Percentiles rank a stretch among this genome's conserved stretches.
These are phyloP conservation scores for Enteromius argenteus DNA, from an alignment of 2,797 vertebrate species.

Conservation along the genomic window DNA sequence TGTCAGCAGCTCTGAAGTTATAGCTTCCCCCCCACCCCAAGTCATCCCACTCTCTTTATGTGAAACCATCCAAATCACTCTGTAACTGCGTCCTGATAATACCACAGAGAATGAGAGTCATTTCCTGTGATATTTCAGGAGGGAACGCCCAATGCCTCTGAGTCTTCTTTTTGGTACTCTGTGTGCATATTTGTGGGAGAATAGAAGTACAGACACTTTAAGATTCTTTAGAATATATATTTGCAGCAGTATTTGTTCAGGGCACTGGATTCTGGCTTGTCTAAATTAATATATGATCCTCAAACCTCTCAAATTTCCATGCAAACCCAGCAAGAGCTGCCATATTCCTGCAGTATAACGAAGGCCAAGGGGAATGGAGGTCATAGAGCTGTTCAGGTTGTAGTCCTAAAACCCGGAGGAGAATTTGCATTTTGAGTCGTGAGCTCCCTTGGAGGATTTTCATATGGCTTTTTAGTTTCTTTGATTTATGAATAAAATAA, in stretches of 20 bases:
- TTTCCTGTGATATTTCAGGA: conserved; percentile 37
- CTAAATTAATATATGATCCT: conserved; percentile 45
- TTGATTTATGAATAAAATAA: neutral
- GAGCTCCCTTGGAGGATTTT: neutral
- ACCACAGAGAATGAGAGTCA: conserved; percentile 21
- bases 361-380: conserved; percentile 41
- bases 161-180: neutral
- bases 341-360: conserved; percentile 45
- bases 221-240: neutral
- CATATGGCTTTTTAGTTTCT: neutral
- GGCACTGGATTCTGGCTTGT: conserved; percentile 22
- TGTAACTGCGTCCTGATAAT: conserved; percentile 23
- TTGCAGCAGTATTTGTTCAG: neutral
- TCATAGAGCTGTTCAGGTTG: conserved; percentile 20
- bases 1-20: conserved; percentile 60
- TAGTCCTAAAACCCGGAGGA: conserved; percentile 22
- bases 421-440: conserved; percentile 1
- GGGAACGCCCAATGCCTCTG: neutral
- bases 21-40: conserved; percentile 53
- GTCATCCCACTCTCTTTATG: conserved; percentile 5
- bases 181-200: neutral
- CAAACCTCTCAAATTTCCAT: conserved; percentile 50
- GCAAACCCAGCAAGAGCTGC: conserved; percentile 43
- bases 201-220: neutral
- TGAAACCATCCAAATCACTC: conserved; percentile 24